phyloP scores from a whole-genome alignment of 2,797 vertebrate genomes.

The Xenopus petersii region DNA sequence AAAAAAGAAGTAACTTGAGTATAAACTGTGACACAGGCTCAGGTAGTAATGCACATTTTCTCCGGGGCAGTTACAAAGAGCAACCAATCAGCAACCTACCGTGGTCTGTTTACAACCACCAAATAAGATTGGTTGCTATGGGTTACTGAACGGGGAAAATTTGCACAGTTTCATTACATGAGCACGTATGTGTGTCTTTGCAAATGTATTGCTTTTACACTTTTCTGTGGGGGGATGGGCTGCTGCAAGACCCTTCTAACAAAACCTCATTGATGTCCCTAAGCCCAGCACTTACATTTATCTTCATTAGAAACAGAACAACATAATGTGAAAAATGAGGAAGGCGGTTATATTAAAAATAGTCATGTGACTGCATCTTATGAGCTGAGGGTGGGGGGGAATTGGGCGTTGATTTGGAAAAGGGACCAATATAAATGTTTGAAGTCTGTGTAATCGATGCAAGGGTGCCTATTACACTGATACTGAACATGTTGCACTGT shows the following conservation, averaged over 20 bases:
- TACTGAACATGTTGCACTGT: conserved; percentile 24
- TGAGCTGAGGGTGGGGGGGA: not conserved
- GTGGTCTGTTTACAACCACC: not conserved
- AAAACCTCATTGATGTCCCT: not conserved
- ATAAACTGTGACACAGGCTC: no score
- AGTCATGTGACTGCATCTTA: conserved; percentile 26
- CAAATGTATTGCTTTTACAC: no score
- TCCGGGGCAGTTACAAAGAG: no score
- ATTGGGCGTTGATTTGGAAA: not conserved
- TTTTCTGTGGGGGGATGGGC: not conserved
- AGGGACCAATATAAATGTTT: conserved; percentile 4
- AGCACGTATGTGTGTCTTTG: no score
- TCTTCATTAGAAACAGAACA: not conserved
- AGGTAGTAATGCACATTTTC: no score
- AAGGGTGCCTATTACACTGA: conserved; percentile 3
- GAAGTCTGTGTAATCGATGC: not conserved
- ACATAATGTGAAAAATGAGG: conserved; percentile 22
- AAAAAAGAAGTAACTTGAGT: no score
- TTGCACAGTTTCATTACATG: no score
- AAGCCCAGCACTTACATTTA: conserved; percentile 15
- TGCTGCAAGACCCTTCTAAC: not conserved
- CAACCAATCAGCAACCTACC: no score
- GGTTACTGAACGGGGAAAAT: no score
- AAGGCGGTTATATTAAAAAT: not conserved
- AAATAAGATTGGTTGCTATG: no score